These are phyloP conservation scores for Alfaro cultratus DNA, from an alignment of 2,797 vertebrate species.

Conservation along the genomic window DNA sequence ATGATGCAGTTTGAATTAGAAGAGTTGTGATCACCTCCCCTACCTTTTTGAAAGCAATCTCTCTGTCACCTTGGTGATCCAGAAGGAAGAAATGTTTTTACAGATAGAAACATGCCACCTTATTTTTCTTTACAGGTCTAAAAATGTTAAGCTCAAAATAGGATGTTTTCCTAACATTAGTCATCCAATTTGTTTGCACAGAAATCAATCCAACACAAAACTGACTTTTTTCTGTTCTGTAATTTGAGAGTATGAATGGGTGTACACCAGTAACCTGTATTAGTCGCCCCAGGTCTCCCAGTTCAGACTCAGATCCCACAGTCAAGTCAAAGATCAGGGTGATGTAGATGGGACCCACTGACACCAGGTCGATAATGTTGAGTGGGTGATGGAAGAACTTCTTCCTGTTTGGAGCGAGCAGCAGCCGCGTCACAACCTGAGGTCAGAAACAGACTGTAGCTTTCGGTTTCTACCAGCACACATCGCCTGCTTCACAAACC, in stretches of 20 bases:
- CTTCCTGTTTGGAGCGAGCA: constrained; percentile 90
- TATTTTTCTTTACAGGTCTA: background rate
- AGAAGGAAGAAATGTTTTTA: background rate
- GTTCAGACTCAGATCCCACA: constrained; percentile 82
- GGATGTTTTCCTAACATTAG: background rate
- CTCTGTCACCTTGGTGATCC: background rate
- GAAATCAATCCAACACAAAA: background rate
- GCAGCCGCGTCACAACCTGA: constrained; percentile 87
- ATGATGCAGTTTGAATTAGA: background rate
- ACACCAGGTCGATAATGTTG: constrained; percentile 94
- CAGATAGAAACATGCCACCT: background rate
- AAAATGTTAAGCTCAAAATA: background rate
- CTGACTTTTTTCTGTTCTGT: background rate
- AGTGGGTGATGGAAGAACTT: constrained; percentile 94
- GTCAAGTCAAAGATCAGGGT: constrained; percentile 87
- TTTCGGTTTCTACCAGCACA: background rate
- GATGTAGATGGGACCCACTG: constrained; percentile 93
- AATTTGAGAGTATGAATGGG: background rate
- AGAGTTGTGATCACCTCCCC: background rate
- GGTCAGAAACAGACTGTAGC: constrained; percentile 1
- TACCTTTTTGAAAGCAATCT: background rate
- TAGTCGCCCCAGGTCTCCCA: constrained; percentile 89
- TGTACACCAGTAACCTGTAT: constrained; percentile 78
- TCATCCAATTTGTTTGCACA: background rate
- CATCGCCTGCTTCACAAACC: background rate